phyloP scores from a whole-genome alignment of 1,140 invertebrate species.

The Hyles vespertilio region DNA sequence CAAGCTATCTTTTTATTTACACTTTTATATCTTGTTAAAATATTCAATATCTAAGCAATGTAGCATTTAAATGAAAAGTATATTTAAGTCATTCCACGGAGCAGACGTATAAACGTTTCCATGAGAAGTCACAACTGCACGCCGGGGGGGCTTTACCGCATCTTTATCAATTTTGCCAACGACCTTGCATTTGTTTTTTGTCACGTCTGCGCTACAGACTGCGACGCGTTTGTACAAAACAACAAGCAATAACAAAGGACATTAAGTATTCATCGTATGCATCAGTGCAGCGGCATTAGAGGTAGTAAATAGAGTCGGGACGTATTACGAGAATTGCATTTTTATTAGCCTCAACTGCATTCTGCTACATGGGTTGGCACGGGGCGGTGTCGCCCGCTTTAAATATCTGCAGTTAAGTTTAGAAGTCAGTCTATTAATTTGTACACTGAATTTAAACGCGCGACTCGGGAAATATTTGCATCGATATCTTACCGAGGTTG shows the following conservation, averaged over 20 bases:
- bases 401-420: background rate
- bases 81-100: too few species aligned
- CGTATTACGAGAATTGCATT: conserved; percentile 60
- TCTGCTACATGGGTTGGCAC: conserved; percentile 26
- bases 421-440: too few species aligned
- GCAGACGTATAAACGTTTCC: too few species aligned
- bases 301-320: conserved; percentile 48
- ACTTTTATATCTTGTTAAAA: too few species aligned
- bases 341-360: conserved; percentile 54
- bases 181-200: conserved; percentile 3
- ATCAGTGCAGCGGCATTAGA: conserved; percentile 41
- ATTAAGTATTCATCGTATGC: conserved; percentile 60
- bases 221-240: conserved; percentile 32
- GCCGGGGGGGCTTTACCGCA: background rate
- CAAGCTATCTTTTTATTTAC: too few species aligned
- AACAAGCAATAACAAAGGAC: conserved; percentile 33
- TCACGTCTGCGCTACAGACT: conserved; percentile 3
- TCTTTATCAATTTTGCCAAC: too few species aligned
- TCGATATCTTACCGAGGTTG: too few species aligned
- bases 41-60: too few species aligned
- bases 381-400: conserved; percentile 18
- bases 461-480: too few species aligned
- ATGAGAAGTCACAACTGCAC: too few species aligned
- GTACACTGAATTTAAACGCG: too few species aligned
- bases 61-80: too few species aligned